Conservation (phyloP, 2,888 invertebrate species). For the Meganola albula region DNA sequence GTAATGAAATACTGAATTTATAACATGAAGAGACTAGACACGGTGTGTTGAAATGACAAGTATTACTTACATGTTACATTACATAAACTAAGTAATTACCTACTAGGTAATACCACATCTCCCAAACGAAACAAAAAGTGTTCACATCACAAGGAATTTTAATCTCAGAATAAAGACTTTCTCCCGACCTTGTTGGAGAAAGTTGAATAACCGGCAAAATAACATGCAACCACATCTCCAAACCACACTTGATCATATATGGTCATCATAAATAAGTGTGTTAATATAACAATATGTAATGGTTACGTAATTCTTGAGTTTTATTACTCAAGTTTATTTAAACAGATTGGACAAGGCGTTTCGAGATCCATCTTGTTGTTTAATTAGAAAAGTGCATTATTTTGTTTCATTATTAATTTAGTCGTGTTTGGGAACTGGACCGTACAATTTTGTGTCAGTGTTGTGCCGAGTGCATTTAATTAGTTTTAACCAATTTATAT, state of each 20-base stretch:
- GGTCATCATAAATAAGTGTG: slow-evolving; percentile 4
- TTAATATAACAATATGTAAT: slow-evolving; percentile 15
- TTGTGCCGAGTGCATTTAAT: too few relatives aligned
- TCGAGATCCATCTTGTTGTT: neutral
- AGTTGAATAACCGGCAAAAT: slow-evolving; percentile 18
- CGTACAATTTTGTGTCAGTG: too few relatives aligned
- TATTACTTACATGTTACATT: too few relatives aligned
- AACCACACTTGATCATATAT: neutral
- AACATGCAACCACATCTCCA: neutral
- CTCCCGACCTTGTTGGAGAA: slow-evolving; percentile 25
- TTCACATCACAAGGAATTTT: slow-evolving; percentile 6
- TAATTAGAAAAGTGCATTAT: too few relatives aligned
- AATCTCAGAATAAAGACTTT: neutral
- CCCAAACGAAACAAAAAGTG: slow-evolving; percentile 7
- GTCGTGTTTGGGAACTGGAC: too few relatives aligned
- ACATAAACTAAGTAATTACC: too few relatives aligned
- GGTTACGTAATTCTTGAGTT: slow-evolving; percentile 21
- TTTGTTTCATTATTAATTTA: too few relatives aligned
- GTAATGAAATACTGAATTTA: too few relatives aligned
- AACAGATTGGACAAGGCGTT: slow-evolving; percentile 4
- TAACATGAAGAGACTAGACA: too few relatives aligned
- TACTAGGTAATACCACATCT: too few relatives aligned
- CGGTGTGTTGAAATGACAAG: too few relatives aligned
- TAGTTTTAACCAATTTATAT: too few relatives aligned
- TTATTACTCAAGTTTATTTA: slow-evolving; percentile 16